These are phyloP conservation scores for Phylloscopus whistleri DNA, from an alignment of 2,113 vertebrate species.

Conservation along the genomic window DNA sequence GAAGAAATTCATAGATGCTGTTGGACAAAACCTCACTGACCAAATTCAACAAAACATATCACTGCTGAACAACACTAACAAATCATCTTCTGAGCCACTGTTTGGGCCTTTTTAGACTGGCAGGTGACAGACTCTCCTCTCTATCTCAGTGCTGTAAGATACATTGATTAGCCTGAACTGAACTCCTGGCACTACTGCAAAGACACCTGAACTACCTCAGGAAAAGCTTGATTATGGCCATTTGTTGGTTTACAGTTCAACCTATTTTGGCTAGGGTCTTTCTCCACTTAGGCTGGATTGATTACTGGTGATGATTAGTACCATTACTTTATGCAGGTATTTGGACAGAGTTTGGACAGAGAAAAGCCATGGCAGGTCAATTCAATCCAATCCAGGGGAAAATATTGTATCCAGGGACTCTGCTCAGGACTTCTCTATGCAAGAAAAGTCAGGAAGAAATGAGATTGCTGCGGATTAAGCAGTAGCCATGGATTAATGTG, in stretches of 20 bases:
- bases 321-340: background rate
- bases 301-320: background rate
- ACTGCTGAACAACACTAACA: background rate
- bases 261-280: background rate
- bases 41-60: background rate
- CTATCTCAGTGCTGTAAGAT: background rate
- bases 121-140: background rate
- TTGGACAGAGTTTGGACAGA: background rate
- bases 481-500: background rate
- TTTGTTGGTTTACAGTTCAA: background rate
- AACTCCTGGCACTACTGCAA: background rate
- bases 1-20: background rate
- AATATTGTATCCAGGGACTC: background rate
- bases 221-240: background rate
- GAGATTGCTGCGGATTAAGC: background rate
- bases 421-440: background rate
- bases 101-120: background rate
- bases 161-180: background rate
- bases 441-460: background rate
- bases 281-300: background rate
- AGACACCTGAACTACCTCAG: background rate
- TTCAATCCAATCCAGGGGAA: background rate
- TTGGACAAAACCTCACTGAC: background rate
- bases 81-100: background rate
- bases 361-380: background rate